Evolutionary conservation across 2,888 invertebrate genomes (phyloP).

Genomic region (Stenchaetothrips biformis): DNA sequence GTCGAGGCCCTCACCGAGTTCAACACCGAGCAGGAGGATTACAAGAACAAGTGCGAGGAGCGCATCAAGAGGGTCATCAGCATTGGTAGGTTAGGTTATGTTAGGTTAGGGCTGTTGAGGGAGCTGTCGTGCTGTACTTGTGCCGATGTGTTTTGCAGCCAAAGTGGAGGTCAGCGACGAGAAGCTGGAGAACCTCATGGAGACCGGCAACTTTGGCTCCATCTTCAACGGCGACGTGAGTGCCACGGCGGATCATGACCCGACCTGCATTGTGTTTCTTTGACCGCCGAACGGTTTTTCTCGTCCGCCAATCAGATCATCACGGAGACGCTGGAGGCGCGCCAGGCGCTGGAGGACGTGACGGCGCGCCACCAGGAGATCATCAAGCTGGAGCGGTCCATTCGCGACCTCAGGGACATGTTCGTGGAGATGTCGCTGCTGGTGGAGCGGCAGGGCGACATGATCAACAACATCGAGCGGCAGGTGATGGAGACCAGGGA

Average conservation of each 20-base stretch:
- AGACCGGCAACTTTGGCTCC: conserved; percentile 40
- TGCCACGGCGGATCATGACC: neutral
- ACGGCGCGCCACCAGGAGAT: conserved; percentile 79
- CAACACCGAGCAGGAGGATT: conserved; percentile 55
- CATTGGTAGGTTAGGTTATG: conserved; percentile 56
- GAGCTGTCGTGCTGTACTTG: neutral
- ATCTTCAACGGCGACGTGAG: conserved; percentile 42
- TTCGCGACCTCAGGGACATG: conserved; percentile 72
- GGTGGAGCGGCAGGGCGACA: conserved; percentile 66
- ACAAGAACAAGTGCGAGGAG: conserved; percentile 54
- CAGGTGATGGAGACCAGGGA: conserved; percentile 56
- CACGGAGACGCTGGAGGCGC: conserved; percentile 72
- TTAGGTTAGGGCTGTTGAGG: no score
- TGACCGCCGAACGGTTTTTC: neutral
- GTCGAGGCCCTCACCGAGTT: conserved; percentile 57
- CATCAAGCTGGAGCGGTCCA: conserved; percentile 71
- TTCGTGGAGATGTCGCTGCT: conserved; percentile 78
- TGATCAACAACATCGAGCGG: conserved; percentile 58
- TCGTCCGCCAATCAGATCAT: conserved; percentile 56
- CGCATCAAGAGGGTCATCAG: conserved; percentile 55
- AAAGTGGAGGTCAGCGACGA: conserved; percentile 40
- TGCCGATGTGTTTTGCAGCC: conserved; percentile 35
- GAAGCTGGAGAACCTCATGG: conserved; percentile 40
- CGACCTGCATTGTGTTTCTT: neutral
- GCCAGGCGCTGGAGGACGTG: conserved; percentile 67